Evolutionary conservation across 1,140 invertebrate species (phyloP).

Genomic region (Plectus sambesii): DNA sequence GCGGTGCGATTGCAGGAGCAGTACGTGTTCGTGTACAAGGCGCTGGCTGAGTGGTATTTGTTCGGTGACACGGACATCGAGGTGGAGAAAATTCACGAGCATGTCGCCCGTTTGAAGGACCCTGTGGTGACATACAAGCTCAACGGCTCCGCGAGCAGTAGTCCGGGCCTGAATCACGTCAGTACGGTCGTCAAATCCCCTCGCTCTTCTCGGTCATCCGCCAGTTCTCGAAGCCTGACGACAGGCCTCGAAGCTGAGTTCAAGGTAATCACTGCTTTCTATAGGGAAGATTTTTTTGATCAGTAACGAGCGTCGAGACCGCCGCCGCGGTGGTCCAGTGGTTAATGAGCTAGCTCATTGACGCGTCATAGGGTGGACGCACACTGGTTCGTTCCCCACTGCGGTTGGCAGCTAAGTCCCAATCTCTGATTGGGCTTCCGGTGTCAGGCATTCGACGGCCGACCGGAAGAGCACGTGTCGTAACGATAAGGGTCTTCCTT

Average conservation of each 20-base stretch:
- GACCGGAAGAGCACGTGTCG: too few species aligned
- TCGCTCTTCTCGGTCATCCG: not conserved
- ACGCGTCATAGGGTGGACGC: too few species aligned
- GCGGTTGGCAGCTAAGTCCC: constrained; percentile 6
- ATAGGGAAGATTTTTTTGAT: too few species aligned
- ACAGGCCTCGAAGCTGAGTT: constrained; percentile 26
- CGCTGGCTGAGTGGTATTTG: constrained; percentile 77
- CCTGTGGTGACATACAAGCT: constrained; percentile 14
- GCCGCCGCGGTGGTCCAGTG: too few species aligned
- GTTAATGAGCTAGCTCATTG: too few species aligned
- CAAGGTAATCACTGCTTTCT: too few species aligned
- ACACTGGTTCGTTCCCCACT: too few species aligned
- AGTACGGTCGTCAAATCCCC: not conserved
- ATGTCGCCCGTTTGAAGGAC: constrained; percentile 53
- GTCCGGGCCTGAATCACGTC: constrained; percentile 12
- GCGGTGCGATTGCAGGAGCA: constrained; percentile 62
- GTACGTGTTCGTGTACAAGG: constrained; percentile 91
- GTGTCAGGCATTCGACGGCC: too few species aligned
- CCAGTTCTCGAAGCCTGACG: constrained; percentile 2
- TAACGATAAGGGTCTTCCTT: too few species aligned
- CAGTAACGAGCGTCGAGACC: too few species aligned
- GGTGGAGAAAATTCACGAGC: constrained; percentile 58
- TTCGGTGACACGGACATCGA: constrained; percentile 83
- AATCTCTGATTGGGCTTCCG: too few species aligned
- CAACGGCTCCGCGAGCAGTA: constrained; percentile 16